Conservation (phyloP, 2,888 invertebrate species). For the Chymomyza amoena region DNA sequence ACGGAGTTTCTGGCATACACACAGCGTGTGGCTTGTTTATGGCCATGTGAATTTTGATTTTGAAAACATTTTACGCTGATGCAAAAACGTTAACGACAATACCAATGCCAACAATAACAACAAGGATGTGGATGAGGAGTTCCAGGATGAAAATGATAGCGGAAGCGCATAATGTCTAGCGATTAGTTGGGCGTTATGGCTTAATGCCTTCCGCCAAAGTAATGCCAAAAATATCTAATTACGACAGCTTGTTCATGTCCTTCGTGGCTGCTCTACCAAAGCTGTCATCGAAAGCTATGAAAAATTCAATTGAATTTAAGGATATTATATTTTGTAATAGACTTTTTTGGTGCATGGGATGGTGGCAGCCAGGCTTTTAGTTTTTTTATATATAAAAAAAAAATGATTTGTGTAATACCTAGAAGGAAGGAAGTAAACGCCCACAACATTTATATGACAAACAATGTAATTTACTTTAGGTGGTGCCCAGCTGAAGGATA, state of each 20-base stretch:
- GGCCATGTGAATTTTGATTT: constrained; percentile 42
- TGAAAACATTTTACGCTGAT: constrained; percentile 54
- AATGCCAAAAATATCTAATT: neutral
- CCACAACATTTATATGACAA: too few species aligned
- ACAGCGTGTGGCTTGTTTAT: constrained; percentile 28
- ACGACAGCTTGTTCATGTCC: neutral
- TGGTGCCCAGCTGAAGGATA: too few species aligned
- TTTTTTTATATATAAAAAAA: too few species aligned
- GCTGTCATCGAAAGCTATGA: neutral
- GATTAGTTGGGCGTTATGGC: neutral
- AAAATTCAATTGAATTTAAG: neutral
- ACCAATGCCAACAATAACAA: neutral
- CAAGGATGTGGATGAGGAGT: constrained; percentile 1
- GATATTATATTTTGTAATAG: neutral
- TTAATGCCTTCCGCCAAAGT: constrained; percentile 9
- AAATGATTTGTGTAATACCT: too few species aligned
- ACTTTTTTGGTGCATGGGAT: neutral
- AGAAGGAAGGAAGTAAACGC: too few species aligned
- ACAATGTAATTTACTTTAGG: too few species aligned
- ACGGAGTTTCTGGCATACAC: neutral
- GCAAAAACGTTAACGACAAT: constrained; percentile 40
- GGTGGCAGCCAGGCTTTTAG: too few species aligned
- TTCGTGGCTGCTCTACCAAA: neutral
- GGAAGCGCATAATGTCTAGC: constrained; percentile 16
- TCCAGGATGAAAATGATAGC: constrained; percentile 15